Evolutionary conservation across 2,797 vertebrate species (phyloP), one percentile per base, ranked within the genome.

Genomic region (Sebastiscus tertius): DNA sequence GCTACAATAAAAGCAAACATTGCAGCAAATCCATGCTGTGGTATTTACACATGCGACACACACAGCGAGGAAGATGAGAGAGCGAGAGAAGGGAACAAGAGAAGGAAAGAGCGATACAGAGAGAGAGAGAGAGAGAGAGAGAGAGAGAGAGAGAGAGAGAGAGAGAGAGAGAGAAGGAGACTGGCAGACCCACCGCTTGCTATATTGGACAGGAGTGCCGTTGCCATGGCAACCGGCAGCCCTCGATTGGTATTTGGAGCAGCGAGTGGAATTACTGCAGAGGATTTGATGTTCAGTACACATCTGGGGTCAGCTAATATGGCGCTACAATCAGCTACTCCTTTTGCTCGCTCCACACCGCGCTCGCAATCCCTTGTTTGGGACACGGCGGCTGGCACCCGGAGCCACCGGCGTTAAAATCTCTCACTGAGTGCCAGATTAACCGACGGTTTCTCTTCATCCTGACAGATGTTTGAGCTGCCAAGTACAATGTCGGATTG

Each of bases 231-330:
- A 95, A 96, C 96, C 94, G 77, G 93, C 90, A 89, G 90, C 92
- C 86, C 92, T 92, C 80, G 79, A 93, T 95, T 90, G 95, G 95
- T 95, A 95, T 96, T 96, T 96, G 94, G 94, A 96, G 94, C 95
- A 95, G 94, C 58, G 85, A 90, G 92, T 86, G 90, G 95, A 96
- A 95, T 96, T 92, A 93, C 95, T 95, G 95, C 93, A 87, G 95
- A 95, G 95, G 93, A 95, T 95, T 95, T 94, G 90, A 94, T 94
- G 95, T 94, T 95, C 91, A 73, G 89, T 89, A 92, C 94, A 94
- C 95, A 95, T 96, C 95, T 96, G 95, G 93, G 95, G 93, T 95
- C 93, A 90, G 92, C 92, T 94, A 94, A 94, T 92, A 94, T 90
- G 88, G 77, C 29, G 70, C 87, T 80, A 88, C 80, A 83, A 87